Evolutionary conservation across 2,888 invertebrate genomes (phyloP).

Genomic region (Mylabris sibirica): DNA sequence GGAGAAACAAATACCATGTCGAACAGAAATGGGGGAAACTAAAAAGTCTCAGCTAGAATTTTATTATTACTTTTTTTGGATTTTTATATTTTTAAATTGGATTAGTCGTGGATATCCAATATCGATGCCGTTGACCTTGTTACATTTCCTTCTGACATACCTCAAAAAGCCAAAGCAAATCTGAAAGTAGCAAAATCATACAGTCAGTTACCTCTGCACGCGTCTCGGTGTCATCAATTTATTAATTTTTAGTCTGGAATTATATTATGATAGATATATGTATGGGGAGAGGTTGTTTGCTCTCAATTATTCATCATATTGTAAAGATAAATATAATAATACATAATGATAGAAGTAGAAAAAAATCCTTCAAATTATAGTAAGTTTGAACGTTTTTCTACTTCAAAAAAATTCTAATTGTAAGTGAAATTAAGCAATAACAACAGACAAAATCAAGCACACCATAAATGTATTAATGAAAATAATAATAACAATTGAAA

Average conservation of each 20-base stretch:
- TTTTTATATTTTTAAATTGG: slow-evolving; percentile 38
- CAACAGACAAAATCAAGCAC: too few relatives aligned
- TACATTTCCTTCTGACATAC: slow-evolving; percentile 51
- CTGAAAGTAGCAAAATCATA: slow-evolving; percentile 46
- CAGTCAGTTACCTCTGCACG: slow-evolving; percentile 19
- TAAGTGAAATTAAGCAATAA: too few relatives aligned
- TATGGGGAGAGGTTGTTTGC: not conserved
- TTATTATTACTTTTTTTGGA: slow-evolving; percentile 17
- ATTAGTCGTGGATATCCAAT: slow-evolving; percentile 52
- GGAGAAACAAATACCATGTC: slow-evolving; percentile 53
- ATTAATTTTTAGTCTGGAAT: not conserved
- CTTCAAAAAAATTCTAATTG: too few relatives aligned
- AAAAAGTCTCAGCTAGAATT: slow-evolving; percentile 30
- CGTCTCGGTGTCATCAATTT: not conserved
- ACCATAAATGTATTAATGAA: too few relatives aligned
- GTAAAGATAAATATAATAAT: not conserved
- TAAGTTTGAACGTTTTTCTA: not conserved
- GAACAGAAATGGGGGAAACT: slow-evolving; percentile 41
- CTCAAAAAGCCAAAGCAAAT: slow-evolving; percentile 54
- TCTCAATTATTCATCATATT: not conserved
- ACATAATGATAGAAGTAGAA: not conserved
- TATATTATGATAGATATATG: not conserved
- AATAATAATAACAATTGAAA: too few relatives aligned
- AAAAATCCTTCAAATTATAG: not conserved
- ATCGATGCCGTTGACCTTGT: slow-evolving; percentile 57